Conservation (phyloP, 2,888 invertebrate genomes). For the Ommatoiulus sabulosus region DNA sequence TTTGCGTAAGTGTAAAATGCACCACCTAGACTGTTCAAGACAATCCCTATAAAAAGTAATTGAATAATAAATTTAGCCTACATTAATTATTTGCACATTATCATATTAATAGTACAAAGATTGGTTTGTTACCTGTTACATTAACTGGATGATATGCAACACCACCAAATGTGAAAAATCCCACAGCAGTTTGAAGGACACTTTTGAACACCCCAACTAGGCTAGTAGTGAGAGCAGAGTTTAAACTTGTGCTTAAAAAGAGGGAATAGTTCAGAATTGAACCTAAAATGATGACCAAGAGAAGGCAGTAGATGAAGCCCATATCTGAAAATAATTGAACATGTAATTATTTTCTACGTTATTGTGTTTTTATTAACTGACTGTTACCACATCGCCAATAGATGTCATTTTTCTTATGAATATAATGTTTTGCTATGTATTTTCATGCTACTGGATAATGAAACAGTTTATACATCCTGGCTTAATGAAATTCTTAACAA, state of each 20-base stretch:
- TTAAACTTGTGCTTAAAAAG: constrained; percentile 69
- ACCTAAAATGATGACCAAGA: constrained; percentile 65
- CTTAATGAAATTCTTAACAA: not conserved
- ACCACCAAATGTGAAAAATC: constrained; percentile 69
- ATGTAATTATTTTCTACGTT: not conserved
- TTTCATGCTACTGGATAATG: not conserved
- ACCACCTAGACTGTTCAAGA: constrained; percentile 67
- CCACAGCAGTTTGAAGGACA: constrained; percentile 68
- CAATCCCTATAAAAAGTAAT: constrained; percentile 64
- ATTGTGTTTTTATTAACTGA: not conserved
- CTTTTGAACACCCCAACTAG: constrained; percentile 68
- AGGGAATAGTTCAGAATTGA: constrained; percentile 68
- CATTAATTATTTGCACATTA: not conserved
- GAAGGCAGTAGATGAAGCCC: constrained; percentile 65
- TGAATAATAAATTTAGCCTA: not conserved
- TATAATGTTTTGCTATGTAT: too few species aligned
- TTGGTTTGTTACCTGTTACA: constrained; percentile 63
- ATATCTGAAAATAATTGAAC: constrained; percentile 60
- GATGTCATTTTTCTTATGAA: too few species aligned
- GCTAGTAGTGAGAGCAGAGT: constrained; percentile 69
- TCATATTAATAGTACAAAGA: not conserved
- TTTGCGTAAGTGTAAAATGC: constrained; percentile 67
- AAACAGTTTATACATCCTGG: not conserved
- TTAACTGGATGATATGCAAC: constrained; percentile 64
- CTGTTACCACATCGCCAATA: too few species aligned